phyloP scores from a whole-genome alignment of 2,797 vertebrate genomes.

The Typhlichthys eigenmanni region DNA sequence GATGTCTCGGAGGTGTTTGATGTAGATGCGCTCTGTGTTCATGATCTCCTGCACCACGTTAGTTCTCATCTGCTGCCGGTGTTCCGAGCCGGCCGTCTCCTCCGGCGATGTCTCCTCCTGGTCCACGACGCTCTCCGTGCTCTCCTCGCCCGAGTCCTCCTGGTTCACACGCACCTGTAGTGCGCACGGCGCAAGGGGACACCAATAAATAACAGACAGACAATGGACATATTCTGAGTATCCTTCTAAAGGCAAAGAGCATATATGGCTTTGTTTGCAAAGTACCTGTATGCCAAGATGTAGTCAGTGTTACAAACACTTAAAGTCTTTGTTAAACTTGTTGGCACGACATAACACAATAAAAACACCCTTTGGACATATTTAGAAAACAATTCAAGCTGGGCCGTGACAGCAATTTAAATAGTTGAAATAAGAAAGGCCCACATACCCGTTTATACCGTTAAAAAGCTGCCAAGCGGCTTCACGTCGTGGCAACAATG shows the following conservation, averaged over 20 bases:
- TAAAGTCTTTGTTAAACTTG: no score
- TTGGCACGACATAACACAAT: no score
- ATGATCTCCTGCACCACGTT: conserved; percentile 98
- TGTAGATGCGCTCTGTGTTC: conserved; percentile 95
- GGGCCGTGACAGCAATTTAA: no score
- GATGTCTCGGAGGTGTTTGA: conserved; percentile 97
- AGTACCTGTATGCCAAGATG: no score
- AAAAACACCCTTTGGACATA: no score
- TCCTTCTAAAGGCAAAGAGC: background rate
- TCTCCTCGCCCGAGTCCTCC: conserved; percentile 85
- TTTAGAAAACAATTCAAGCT: no score
- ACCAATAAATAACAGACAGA: background rate
- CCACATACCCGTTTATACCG: conserved; percentile 18
- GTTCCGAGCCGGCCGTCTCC: conserved; percentile 79
- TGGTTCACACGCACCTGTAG: conserved; percentile 95
- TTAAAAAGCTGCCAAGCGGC: conserved; percentile 8
- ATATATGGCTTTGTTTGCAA: background rate
- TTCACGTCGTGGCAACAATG: conserved; percentile 37
- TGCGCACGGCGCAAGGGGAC: conserved; percentile 21
- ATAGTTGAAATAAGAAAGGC: background rate
- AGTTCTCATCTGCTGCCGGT: conserved; percentile 94
- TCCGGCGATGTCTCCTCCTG: conserved; percentile 77
- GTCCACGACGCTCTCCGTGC: conserved; percentile 74
- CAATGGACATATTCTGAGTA: background rate
- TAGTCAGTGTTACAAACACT: no score